phyloP scores from a whole-genome alignment of 1,140 invertebrate species.

The Papilio polyxenes region DNA sequence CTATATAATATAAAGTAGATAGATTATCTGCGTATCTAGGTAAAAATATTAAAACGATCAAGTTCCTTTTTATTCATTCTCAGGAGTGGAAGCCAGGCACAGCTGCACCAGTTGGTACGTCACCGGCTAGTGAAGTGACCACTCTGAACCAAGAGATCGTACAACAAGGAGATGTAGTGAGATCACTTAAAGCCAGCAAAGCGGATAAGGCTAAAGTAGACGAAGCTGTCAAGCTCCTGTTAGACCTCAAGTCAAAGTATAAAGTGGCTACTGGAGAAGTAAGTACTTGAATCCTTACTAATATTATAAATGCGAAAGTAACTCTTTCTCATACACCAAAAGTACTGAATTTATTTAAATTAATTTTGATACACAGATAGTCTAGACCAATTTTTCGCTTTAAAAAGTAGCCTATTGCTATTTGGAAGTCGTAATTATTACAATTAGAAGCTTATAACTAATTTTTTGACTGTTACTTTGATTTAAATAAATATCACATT shows the following conservation, averaged over 20 bases:
- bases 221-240: constrained; percentile 83
- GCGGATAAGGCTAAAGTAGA: constrained; percentile 79
- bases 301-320: no score
- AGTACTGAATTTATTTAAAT: no score
- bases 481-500: no score
- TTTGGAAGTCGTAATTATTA: no score
- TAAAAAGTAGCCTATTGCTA: no score
- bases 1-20: no score
- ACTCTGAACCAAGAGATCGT: constrained; percentile 81
- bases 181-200: constrained; percentile 84
- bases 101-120: constrained; percentile 35
- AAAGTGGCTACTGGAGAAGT: constrained; percentile 86
- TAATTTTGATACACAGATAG: no score
- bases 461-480: no score
- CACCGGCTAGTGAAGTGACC: constrained; percentile 41
- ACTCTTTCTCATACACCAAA: no score
- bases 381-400: no score
- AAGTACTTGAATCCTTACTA: not conserved
- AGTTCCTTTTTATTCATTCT: not conserved
- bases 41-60: not conserved
- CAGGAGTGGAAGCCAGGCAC: constrained; percentile 54
- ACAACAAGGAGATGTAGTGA: constrained; percentile 87
- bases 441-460: no score
- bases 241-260: constrained; percentile 89
- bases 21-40: no score